Evolutionary conservation across 2,888 invertebrate genomes (phyloP).

Genomic region (Sicus ferrugineus): DNA sequence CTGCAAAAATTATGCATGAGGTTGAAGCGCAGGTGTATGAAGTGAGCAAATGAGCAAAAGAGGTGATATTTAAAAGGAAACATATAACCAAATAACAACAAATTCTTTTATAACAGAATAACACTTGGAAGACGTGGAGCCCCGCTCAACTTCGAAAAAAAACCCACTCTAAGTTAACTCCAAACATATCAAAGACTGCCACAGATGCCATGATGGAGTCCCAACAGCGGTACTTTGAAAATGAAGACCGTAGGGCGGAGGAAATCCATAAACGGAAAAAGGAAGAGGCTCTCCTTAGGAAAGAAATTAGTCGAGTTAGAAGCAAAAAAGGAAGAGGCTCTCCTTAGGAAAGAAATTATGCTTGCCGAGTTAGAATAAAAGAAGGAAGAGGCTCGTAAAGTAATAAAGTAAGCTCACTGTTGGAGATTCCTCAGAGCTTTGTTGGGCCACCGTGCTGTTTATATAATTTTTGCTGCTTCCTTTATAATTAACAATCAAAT

Average conservation of each 20-base stretch:
- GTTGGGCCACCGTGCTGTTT: no score
- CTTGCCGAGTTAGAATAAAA: background rate
- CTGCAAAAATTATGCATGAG: background rate
- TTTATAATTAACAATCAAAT: no score
- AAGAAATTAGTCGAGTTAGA: background rate
- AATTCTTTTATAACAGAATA: background rate
- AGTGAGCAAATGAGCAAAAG: background rate
- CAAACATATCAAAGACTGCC: background rate
- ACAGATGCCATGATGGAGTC: background rate
- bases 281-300: no score
- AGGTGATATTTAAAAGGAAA: background rate
- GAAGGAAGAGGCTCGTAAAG: background rate
- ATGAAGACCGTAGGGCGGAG: background rate
- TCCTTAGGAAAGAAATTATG: background rate
- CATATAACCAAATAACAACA: background rate
- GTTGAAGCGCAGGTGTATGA: background rate
- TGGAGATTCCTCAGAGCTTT: no score
- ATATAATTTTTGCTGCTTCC: no score
- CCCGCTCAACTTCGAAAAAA: no score
- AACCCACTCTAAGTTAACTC: background rate
- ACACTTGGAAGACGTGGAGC: background rate
- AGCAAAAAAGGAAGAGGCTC: background rate
- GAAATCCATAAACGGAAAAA: background rate
- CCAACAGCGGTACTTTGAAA: background rate
- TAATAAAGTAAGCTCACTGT: no score